Evolutionary conservation across 2,797 vertebrate species (phyloP).

Genomic region (Silurus lanzhouensis): DNA sequence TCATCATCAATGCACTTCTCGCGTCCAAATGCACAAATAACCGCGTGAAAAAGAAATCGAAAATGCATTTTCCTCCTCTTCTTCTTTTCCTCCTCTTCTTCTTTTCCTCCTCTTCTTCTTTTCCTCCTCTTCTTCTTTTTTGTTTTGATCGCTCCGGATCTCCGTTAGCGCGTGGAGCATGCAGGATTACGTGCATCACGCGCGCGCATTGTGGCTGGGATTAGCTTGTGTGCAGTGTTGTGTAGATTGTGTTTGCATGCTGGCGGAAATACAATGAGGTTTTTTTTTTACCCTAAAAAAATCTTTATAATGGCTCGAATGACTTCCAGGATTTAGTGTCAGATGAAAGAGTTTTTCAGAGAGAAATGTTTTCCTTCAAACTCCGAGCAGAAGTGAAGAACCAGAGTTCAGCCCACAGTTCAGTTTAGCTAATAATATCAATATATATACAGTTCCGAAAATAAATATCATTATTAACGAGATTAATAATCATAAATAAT

Average conservation of each 20-base stretch:
- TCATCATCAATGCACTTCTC: background rate
- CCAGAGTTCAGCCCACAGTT: too few relatives aligned
- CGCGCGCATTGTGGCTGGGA: background rate
- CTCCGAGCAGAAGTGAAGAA: too few relatives aligned
- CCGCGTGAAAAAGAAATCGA: background rate
- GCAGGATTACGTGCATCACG: constrained; percentile 15
- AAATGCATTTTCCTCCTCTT: background rate
- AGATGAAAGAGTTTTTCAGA: background rate
- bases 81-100: background rate
- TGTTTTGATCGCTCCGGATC: background rate
- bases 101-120: background rate
- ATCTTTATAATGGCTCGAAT: background rate
- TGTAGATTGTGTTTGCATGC: constrained; percentile 12
- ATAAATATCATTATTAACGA: too few relatives aligned
- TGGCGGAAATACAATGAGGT: background rate
- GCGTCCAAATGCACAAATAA: background rate
- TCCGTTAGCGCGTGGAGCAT: constrained; percentile 6
- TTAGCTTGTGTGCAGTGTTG: background rate
- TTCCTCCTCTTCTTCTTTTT: too few relatives aligned
- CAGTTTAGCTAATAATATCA: too few relatives aligned
- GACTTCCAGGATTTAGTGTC: background rate
- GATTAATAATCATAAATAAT: too few relatives aligned
- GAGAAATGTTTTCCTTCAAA: too few relatives aligned
- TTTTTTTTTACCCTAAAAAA: background rate
- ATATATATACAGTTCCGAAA: too few relatives aligned